Base-by-base conservation (phyloP, 2,113 vertebrate genomes). In the Andinoacara biseriatus region DNA sequence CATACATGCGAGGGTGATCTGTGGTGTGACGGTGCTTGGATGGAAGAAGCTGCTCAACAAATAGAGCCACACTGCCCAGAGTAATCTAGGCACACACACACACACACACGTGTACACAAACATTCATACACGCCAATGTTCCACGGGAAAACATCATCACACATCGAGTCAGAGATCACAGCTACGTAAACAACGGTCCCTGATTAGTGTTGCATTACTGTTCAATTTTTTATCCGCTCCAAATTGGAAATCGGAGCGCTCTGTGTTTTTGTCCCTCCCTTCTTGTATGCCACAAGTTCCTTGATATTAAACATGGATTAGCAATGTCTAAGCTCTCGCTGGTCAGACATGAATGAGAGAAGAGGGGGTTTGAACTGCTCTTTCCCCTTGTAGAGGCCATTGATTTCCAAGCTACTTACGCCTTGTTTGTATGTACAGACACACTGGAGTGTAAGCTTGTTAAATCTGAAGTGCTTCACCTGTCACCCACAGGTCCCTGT, bases 241-340 rank as follows among this genome's bases (percentile, higher is more conserved):
- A 94, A 93, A 95, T 94, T 95, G 93, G 93, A 95, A 92, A 88
- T 83, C 29, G 76, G 80, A 67, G 54, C 24, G 18, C 14, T 56
- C 67, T 52, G 76, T 89, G 81, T 86, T 92, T 79, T 75, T 58
- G 26, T 5, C 40, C 58, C 72, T 77, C 35, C 31, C 33, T 63
- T 43, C 57, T 82, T 63, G 52, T 78, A 74, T 24, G 58, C 56
- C 76, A 72, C 79, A 84, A 72, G 72, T 78, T 87, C 83, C 79
- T 87, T 91, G 91, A 95, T 95, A 95, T 95, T 94, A 95, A 95
- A 94, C 92, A 94, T 94, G 94, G 91, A 94, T 95, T 94, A 93
- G 87, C 78, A 84, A 62, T 86, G 89, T 93, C 87, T 90, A 87
- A 88, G 90, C 86, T 87, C 89, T 85, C 3, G 20, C 85, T 63